A percentile compares a stretch with the other conserved stretches of the same genome.
These are phyloP conservation scores for Mastacembelus armatus DNA, from an alignment of 2,797 vertebrate genomes.

Conservation along the genomic window DNA sequence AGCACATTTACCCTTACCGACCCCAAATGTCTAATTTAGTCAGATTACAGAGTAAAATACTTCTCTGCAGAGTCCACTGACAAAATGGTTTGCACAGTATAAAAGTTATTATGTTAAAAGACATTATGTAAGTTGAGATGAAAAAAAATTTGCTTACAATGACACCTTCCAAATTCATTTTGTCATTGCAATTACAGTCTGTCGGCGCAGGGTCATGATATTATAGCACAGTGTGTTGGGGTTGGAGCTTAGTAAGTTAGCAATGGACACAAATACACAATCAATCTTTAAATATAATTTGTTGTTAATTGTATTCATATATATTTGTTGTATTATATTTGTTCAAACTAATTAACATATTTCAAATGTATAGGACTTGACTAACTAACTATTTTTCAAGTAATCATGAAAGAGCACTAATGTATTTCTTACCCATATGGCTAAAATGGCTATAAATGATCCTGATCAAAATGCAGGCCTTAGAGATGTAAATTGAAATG, in stretches of 20 bases:
- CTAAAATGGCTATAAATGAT: neutral
- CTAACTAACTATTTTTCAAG: neutral
- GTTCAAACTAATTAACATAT: no score
- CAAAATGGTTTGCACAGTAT: neutral
- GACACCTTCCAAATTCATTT: no score
- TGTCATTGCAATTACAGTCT: no score
- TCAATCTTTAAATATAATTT: neutral
- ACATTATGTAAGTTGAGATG: neutral
- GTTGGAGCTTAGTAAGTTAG: conserved; percentile 44
- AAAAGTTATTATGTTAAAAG: neutral
- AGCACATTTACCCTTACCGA: neutral
- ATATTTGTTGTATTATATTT: no score
- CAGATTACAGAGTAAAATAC: neutral
- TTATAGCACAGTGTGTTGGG: conserved; percentile 41
- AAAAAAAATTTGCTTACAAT: no score
- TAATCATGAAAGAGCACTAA: no score
- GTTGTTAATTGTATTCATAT: no score
- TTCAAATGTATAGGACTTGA: no score
- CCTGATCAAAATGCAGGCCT: neutral
- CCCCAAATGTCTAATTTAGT: neutral
- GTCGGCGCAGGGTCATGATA: no score
- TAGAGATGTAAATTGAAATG: neutral
- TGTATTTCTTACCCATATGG: no score
- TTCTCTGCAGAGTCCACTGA: neutral
- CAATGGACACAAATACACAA: neutral